Conservation (phyloP, 2,113 vertebrate species). For the Athene cunicularia region DNA sequence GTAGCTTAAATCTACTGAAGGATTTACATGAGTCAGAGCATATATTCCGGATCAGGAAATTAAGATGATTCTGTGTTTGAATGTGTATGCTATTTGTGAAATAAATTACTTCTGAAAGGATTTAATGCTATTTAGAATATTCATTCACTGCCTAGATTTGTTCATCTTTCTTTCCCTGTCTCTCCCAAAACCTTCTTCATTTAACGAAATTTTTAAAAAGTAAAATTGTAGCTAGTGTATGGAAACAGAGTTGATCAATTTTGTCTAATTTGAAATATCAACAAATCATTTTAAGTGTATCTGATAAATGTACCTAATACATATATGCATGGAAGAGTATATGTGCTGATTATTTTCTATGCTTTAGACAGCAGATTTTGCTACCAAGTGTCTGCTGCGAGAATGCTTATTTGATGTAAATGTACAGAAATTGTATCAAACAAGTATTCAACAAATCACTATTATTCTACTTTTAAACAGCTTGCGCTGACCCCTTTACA, state of each 20-base stretch:
- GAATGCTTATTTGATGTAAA: neutral
- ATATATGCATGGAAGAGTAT: neutral
- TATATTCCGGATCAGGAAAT: neutral
- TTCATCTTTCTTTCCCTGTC: neutral
- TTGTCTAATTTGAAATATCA: neutral
- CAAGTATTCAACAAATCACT: neutral
- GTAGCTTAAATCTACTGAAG: neutral
- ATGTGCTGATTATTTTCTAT: neutral
- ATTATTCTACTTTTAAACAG: neutral
- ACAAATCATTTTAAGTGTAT: neutral
- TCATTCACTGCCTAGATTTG: neutral
- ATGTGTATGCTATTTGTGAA: neutral
- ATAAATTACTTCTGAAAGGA: neutral
- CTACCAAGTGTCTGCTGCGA: neutral
- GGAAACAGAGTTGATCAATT: neutral
- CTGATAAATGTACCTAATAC: neutral
- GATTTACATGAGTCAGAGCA: neutral
- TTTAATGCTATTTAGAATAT: neutral
- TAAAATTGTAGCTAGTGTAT: neutral
- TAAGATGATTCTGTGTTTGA: neutral
- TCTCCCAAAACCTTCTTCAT: neutral
- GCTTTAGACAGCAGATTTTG: neutral
- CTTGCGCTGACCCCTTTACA: accelerated
- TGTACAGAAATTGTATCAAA: neutral
- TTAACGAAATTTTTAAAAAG: neutral